A percentile compares a stretch with the other conserved stretches of the same genome.
Evolutionary conservation across 2,888 invertebrate genomes (phyloP).

Genomic region (Rapana venosa): DNA sequence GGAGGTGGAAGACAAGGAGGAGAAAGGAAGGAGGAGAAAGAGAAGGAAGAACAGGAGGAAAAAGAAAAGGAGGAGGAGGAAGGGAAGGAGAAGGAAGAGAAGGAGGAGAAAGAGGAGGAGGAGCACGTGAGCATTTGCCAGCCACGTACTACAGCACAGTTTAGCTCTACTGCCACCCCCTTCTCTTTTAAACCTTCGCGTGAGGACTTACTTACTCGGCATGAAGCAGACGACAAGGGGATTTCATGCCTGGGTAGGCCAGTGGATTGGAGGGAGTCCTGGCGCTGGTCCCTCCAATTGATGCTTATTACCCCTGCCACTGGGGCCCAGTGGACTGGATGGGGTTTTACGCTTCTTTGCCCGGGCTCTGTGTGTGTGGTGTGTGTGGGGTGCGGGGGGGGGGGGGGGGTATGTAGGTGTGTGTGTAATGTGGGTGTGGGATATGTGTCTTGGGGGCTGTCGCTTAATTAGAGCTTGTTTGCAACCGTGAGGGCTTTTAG

Average conservation of each 20-base stretch:
- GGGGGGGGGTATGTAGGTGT: not conserved
- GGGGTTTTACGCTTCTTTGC: not conserved
- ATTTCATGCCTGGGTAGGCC: not conserved
- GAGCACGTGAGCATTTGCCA: no score
- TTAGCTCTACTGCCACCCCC: no score
- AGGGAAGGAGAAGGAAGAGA: no score
- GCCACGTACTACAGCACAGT: no score
- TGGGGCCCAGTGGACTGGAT: not conserved
- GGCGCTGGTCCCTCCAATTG: not conserved
- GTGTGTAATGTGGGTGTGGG: no score
- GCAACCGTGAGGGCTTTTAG: not conserved
- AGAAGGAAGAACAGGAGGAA: no score
- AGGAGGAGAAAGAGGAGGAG: no score
- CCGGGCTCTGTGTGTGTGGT: not conserved
- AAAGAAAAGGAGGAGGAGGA: no score
- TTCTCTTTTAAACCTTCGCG: not conserved
- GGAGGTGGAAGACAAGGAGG: no score
- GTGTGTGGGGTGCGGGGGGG: not conserved
- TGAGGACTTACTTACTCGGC: not conserved
- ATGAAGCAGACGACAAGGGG: not conserved
- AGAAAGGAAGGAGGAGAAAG: no score
- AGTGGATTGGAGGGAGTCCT: not conserved
- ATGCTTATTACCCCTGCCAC: not conserved
- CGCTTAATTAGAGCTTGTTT: conserved; percentile 16
- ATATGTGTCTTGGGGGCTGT: not conserved